phyloP scores from a whole-genome alignment of 2,888 invertebrate genomes.

The Hemithea aestivaria region DNA sequence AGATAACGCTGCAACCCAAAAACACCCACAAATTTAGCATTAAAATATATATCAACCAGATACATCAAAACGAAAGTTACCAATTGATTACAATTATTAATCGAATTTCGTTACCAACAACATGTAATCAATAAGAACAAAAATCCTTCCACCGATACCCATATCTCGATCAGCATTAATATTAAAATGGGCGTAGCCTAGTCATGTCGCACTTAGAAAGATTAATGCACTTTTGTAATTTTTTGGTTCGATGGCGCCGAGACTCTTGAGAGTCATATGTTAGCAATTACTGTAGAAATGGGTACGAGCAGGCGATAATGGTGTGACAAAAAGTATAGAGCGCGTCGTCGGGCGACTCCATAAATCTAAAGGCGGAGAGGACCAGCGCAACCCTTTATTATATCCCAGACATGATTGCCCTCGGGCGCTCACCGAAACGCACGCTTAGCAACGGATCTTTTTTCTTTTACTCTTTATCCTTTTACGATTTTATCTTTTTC shows the following conservation, averaged over 20 bases:
- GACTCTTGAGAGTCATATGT: slow-evolving; percentile 34
- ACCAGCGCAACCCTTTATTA: slow-evolving; percentile 73
- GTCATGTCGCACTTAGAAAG: slow-evolving; percentile 55
- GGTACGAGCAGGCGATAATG: slow-evolving; percentile 41
- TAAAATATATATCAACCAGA: slow-evolving; percentile 26
- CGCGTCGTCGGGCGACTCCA: slow-evolving; percentile 50
- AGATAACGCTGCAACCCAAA: slow-evolving; percentile 38
- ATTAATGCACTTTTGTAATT: slow-evolving; percentile 44
- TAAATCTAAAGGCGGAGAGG: slow-evolving; percentile 68
- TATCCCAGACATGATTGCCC: slow-evolving; percentile 74
- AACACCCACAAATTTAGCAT: slow-evolving; percentile 28
- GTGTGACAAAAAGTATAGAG: slow-evolving; percentile 67
- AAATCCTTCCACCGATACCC: slow-evolving; percentile 27
- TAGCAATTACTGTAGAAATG: slow-evolving; percentile 44
- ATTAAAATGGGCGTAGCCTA: slow-evolving; percentile 57
- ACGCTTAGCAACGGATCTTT: slow-evolving; percentile 63
- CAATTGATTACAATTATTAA: slow-evolving; percentile 35
- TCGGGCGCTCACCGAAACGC: slow-evolving; percentile 64
- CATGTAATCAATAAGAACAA: slow-evolving; percentile 37
- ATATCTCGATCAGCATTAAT: slow-evolving; percentile 62
- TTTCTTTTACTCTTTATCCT: too few species aligned
- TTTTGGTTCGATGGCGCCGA: slow-evolving; percentile 35
- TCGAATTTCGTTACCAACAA: slow-evolving; percentile 40
- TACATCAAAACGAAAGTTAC: slow-evolving; percentile 26
- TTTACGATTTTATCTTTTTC: too few species aligned